Conservation (phyloP, 37 sponge, comb jelly and placozoan species). For the Diacarnus erythraeanus region DNA sequence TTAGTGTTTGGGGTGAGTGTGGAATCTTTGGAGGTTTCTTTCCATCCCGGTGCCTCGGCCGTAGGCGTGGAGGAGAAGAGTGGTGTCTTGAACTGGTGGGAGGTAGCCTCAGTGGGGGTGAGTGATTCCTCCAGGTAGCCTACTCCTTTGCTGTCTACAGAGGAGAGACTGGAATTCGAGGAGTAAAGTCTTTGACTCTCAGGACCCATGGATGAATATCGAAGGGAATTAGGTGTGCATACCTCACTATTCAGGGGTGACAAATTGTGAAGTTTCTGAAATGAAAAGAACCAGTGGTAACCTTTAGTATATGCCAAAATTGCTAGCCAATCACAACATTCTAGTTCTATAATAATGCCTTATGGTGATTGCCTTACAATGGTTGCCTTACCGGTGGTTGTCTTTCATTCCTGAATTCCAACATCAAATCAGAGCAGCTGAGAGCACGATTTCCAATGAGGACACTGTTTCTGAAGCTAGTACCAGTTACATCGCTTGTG, state of each 20-base stretch:
- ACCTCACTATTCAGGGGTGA: background rate
- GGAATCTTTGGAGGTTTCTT: background rate
- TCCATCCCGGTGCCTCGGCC: background rate
- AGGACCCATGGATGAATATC: background rate
- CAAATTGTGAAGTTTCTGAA: background rate
- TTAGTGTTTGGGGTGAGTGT: background rate
- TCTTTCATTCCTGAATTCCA: constrained; percentile 11
- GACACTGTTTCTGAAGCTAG: background rate
- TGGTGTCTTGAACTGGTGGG: background rate
- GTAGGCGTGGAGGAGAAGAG: background rate
- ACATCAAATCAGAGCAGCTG: constrained; percentile 24
- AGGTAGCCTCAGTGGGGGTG: background rate
- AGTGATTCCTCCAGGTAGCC: background rate
- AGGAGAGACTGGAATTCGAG: constrained; percentile 2
- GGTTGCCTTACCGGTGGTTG: background rate
- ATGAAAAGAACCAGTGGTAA: background rate
- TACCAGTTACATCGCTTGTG: background rate
- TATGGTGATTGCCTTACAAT: too few relatives aligned
- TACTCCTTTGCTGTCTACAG: background rate
- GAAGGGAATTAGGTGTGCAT: background rate
- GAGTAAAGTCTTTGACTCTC: background rate
- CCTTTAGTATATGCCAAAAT: too few relatives aligned
- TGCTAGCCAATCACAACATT: too few relatives aligned
- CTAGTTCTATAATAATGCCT: too few relatives aligned
- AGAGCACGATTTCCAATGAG: background rate